Evolutionary conservation across 2,888 invertebrate species (phyloP).

Genomic region (Cancer borealis): DNA sequence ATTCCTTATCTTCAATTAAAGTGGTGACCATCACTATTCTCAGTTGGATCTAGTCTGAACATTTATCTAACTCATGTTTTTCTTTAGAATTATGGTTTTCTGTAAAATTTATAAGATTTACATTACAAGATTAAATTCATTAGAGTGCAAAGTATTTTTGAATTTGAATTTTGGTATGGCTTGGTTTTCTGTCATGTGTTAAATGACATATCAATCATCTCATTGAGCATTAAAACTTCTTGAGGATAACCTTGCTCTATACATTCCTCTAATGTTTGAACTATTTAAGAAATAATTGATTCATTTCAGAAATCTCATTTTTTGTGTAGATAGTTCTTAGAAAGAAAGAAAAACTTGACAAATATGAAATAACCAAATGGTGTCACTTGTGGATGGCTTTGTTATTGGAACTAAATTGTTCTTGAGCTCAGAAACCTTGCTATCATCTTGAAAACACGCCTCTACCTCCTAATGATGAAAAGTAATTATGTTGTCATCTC

Average conservation of each 20-base stretch:
- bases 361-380: too few species aligned
- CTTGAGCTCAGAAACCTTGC: too few species aligned
- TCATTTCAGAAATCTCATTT: not conserved
- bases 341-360: not conserved
- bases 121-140: not conserved
- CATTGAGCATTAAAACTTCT: not conserved
- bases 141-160: not conserved
- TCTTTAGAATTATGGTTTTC: not conserved
- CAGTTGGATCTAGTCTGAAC: constrained; percentile 9
- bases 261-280: not conserved
- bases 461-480: too few species aligned
- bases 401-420: too few species aligned
- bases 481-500: too few species aligned
- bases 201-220: not conserved
- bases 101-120: not conserved
- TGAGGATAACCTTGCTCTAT: not conserved
- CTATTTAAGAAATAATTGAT: not conserved
- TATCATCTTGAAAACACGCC: too few species aligned
- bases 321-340: not conserved
- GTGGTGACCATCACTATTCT: not conserved
- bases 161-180: not conserved
- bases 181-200: not conserved
- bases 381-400: too few species aligned
- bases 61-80: not conserved
- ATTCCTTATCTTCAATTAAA: not conserved